Percentiles rank a stretch among this genome's conserved stretches.
Evolutionary conservation across 2,888 invertebrate species (phyloP).

Genomic region (Tachina grossa): DNA sequence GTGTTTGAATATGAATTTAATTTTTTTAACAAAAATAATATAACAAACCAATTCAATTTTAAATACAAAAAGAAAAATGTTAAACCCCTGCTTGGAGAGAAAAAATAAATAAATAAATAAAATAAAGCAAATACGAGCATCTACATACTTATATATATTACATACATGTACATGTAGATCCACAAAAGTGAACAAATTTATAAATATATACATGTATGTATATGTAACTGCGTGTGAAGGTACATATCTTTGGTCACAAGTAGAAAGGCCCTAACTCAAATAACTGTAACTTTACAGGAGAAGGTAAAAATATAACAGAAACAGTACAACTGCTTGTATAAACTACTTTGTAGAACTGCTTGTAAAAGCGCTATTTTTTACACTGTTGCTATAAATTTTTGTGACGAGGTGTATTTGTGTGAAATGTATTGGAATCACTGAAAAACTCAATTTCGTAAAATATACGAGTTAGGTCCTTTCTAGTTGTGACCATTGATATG

Average conservation of each 20-base stretch:
- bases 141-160: background rate
- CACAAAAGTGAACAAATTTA: constrained; percentile 1
- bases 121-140: constrained; percentile 2
- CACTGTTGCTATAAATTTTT: too few species aligned
- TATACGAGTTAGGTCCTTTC: too few species aligned
- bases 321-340: too few species aligned
- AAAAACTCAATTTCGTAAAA: too few species aligned
- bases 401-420: too few species aligned
- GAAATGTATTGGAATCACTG: too few species aligned
- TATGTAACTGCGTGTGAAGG: background rate
- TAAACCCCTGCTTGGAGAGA: constrained; percentile 10
- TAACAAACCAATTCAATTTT: constrained; percentile 7
- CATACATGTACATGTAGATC: too few species aligned
- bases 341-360: too few species aligned
- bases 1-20: constrained; percentile 55
- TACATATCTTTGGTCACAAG: background rate
- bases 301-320: too few species aligned
- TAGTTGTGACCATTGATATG: background rate
- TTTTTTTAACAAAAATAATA: constrained; percentile 43
- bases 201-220: constrained; percentile 2
- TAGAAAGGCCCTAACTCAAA: background rate
- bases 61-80: constrained; percentile 35
- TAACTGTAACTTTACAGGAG: too few species aligned
- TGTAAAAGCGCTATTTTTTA: too few species aligned
- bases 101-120: background rate